phyloP scores from a whole-genome alignment of 2,113 vertebrate species.

The Myodes glareolus region DNA sequence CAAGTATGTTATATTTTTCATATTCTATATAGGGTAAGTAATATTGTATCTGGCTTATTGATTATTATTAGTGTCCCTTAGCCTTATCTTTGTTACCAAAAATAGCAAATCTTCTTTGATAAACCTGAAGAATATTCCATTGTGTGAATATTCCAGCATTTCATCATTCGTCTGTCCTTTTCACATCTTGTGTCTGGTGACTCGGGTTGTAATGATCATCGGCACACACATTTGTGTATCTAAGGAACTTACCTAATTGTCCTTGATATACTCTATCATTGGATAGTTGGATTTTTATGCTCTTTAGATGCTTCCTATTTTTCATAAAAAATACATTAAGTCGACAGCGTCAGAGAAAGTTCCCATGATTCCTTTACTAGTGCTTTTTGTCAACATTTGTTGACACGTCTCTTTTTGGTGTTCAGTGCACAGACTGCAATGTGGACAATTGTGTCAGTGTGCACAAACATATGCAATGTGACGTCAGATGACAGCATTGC shows the following conservation, averaged over 20 bases:
- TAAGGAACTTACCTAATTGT: not conserved
- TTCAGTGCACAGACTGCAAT: not conserved
- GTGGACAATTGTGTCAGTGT: not conserved
- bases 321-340: not conserved
- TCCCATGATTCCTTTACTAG: too few relatives aligned
- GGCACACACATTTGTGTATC: too few relatives aligned
- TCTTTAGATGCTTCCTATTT: not conserved
- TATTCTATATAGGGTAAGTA: not conserved
- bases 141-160: too few relatives aligned
- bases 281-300: not conserved
- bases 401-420: not conserved
- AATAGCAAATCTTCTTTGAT: not conserved
- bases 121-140: not conserved
- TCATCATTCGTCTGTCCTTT: not conserved
- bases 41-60: not conserved
- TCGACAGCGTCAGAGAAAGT: not conserved
- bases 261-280: not conserved
- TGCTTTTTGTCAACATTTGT: accelerated
- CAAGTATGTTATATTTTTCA: not conserved
- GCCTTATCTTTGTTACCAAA: not conserved
- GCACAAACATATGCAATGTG: too few relatives aligned
- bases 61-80: not conserved
- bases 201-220: not conserved
- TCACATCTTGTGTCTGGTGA: not conserved
- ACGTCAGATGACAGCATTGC: too few relatives aligned